Base-by-base conservation (phyloP, 2,797 vertebrate genomes). In the Synaphobranchus kaupii region DNA sequence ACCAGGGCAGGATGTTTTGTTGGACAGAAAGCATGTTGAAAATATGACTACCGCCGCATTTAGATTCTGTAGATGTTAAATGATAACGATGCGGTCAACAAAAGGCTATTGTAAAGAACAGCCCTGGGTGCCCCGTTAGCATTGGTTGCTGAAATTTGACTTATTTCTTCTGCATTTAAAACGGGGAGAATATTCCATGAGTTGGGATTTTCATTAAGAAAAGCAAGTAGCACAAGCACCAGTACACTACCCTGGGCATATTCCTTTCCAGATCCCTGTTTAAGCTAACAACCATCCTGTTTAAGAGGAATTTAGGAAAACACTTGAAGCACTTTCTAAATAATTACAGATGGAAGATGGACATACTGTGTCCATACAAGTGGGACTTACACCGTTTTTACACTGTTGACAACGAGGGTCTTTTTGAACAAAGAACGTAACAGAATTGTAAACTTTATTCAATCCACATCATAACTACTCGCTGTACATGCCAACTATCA, bases 11-110 rank as follows among this genome's bases (percentile, higher is more conserved):
- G 89, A 78, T 58, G 31, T 91, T 91, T 90, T 17, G 90, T 87
- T 91, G 91, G 92, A 92, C 66, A 88, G 92, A 89, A 88, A 12
- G 82, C 87, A 90, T 85, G 85, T 88, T 54, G 52, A 50, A 17
- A 58, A 34, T 44, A 28, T 86, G 82, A 68, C 66, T 80, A 47
- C 85, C 54, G 13, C 50, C 86, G 90, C 89, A 89, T 92, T 91
- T 85, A 86, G 84, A 88, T 7, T 47, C n/a, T 89, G 25, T 88
- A 84, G 88, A 89, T 85, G 90, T 85, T 86, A 86, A 83, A 84
- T 78, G 89, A 34, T 17, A 15, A 39, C 63, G 6, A 68, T 8
- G 10, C 10, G 15, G 12, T 39, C 68, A 34, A 39, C 10, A n/a
- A 34, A 17, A 3, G 31, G 68, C 9, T 31, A 17, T 17, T 73